A percentile compares a stretch with the other conserved stretches of the same genome.
These are phyloP conservation scores for Albula goreensis DNA, from an alignment of 2,113 vertebrate genomes.

Conservation along the genomic window DNA sequence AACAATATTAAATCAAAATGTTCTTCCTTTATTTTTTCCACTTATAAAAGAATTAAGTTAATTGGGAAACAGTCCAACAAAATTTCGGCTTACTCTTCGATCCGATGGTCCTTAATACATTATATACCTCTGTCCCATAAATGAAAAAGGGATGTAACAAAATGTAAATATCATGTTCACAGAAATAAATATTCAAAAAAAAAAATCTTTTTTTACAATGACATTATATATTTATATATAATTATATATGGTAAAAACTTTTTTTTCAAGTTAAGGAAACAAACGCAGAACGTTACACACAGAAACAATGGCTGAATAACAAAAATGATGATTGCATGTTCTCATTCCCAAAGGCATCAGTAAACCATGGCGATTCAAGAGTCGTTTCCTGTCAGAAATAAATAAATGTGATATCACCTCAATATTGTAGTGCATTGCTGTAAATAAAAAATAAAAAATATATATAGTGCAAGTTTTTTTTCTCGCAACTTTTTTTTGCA, in stretches of 20 bases:
- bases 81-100: slow-evolving; percentile 59
- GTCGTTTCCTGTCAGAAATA: slow-evolving; percentile 72
- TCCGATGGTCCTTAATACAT: slow-evolving; percentile 67
- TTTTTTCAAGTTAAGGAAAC: slow-evolving; percentile 88
- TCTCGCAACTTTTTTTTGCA: slow-evolving; percentile 70
- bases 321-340: slow-evolving; percentile 72
- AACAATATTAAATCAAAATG: slow-evolving; percentile 61
- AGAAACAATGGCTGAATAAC: slow-evolving; percentile 74
- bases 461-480: slow-evolving; percentile 88
- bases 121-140: slow-evolving; percentile 67
- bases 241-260: slow-evolving; percentile 74
- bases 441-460: slow-evolving; percentile 70
- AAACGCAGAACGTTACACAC: slow-evolving; percentile 69
- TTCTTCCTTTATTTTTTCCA: slow-evolving; percentile 60
- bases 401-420: slow-evolving; percentile 86
- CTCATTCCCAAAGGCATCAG: slow-evolving; percentile 87
- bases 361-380: slow-evolving; percentile 88
- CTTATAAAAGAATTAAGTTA: slow-evolving; percentile 75
- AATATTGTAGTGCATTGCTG: slow-evolving; percentile 93
- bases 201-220: slow-evolving; percentile 73
- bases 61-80: slow-evolving; percentile 71
- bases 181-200: slow-evolving; percentile 94
- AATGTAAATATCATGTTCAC: slow-evolving; percentile 90
- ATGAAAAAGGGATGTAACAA: slow-evolving; percentile 77
- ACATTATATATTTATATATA: slow-evolving; percentile 69